These are phyloP conservation scores for Hypselothyrea guttata DNA, from an alignment of 2,888 invertebrate genomes.

Conservation along the genomic window DNA sequence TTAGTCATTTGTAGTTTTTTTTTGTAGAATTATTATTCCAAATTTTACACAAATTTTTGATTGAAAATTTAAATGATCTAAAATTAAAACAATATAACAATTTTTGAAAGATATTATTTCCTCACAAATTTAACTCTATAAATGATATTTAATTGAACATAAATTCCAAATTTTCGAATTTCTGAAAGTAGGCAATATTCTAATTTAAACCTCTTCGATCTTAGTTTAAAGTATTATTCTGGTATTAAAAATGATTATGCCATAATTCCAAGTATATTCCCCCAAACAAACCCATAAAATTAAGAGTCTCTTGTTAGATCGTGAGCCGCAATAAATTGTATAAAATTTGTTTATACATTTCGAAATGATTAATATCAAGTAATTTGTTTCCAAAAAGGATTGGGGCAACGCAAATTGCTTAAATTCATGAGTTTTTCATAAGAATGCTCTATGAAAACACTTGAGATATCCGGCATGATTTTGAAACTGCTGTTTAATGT, in stretches of 20 bases:
- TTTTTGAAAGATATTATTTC: too few species aligned
- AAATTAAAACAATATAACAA: too few species aligned
- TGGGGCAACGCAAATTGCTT: constrained; percentile 9
- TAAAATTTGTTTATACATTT: constrained; percentile 14
- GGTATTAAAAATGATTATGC: background rate
- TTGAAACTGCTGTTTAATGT: constrained; percentile 25
- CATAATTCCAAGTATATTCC: background rate
- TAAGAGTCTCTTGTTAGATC: background rate
- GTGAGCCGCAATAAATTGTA: background rate
- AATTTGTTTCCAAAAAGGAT: constrained; percentile 23
- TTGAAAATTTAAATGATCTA: too few species aligned
- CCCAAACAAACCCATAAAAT: background rate
- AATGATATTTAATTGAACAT: too few species aligned
- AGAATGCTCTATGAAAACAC: constrained; percentile 9
- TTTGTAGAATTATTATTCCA: too few species aligned
- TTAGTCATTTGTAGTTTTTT: too few species aligned
- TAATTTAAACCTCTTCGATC: too few species aligned
- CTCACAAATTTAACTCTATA: too few species aligned
- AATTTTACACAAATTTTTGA: too few species aligned
- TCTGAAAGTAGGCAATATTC: too few species aligned
- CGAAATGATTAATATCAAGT: constrained; percentile 16
- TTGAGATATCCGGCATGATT: constrained; percentile 8
- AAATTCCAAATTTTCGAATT: too few species aligned
- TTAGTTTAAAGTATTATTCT: too few species aligned
- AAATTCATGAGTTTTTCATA: constrained; percentile 12